A percentile compares a stretch with the other conserved stretches of the same genome.
Conservation (phyloP, 2,113 vertebrate species). For the Neolamprologus tretocephalus region DNA sequence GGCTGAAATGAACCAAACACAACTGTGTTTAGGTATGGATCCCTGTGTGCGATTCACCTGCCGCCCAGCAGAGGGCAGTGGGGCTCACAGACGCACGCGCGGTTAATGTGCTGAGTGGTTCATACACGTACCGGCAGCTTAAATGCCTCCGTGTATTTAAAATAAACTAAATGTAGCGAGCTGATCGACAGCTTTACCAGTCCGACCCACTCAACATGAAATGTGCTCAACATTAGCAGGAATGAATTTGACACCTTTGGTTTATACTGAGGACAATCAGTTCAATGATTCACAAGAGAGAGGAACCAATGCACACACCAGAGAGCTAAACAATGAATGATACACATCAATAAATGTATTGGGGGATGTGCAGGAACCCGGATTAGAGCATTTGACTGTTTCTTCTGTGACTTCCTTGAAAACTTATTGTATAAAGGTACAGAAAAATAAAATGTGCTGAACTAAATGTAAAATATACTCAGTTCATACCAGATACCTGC, state of each 20-base stretch:
- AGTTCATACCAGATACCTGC: not conserved
- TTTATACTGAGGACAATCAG: not conserved
- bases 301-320: not conserved
- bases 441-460: fast-evolving
- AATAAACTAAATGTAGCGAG: not conserved
- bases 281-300: not conserved
- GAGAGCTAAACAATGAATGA: fast-evolving
- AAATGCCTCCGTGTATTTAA: not conserved
- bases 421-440: not conserved
- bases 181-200: not conserved
- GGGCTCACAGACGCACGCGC: not conserved
- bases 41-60: not conserved
- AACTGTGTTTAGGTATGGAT: not conserved
- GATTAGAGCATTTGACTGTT: not conserved
- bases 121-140: not conserved
- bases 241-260: not conserved
- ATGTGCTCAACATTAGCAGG: fast-evolving
- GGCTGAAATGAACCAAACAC: not conserved
- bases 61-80: not conserved
- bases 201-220: fast-evolving
- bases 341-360: not conserved
- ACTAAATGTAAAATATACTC: not conserved
- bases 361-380: not conserved
- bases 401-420: not conserved
- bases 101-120: not conserved